Evolutionary conservation across 2,888 invertebrate genomes (phyloP).

Genomic region (Heliconius erato): DNA sequence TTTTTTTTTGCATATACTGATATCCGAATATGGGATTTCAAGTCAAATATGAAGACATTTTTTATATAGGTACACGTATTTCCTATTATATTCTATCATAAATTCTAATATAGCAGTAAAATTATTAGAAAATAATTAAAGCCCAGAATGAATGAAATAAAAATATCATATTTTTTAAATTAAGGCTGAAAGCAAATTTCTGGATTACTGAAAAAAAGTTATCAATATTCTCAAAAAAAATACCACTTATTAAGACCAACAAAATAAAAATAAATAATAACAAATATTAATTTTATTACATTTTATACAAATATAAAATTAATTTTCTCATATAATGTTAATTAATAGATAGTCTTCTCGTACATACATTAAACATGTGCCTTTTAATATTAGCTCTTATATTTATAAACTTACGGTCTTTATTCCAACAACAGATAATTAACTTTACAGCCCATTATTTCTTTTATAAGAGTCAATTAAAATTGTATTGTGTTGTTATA

Average conservation of each 20-base stretch:
- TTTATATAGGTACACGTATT: too few relatives aligned
- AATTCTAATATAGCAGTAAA: background rate
- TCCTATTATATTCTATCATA: too few relatives aligned
- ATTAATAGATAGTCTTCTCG: conserved; percentile 11
- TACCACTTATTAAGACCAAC: background rate
- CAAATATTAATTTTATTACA: background rate
- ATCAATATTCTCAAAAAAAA: too few relatives aligned
- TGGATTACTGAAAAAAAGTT: too few relatives aligned
- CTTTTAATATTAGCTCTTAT: background rate
- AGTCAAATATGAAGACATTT: too few relatives aligned
- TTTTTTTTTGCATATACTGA: too few relatives aligned
- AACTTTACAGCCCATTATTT: background rate
- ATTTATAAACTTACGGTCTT: background rate
- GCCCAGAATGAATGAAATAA: background rate
- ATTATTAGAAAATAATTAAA: background rate
- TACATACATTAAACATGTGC: background rate
- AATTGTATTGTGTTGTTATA: conserved; percentile 16
- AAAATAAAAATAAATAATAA: background rate
- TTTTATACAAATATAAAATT: background rate
- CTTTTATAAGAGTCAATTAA: conserved; percentile 17
- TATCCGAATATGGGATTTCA: too few relatives aligned
- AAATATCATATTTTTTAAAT: too few relatives aligned
- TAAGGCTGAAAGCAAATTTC: too few relatives aligned
- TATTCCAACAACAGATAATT: background rate
- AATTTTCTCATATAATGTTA: background rate